Conservation (phyloP, 2,797 vertebrate genomes). For the Amazonetta brasiliensis region DNA sequence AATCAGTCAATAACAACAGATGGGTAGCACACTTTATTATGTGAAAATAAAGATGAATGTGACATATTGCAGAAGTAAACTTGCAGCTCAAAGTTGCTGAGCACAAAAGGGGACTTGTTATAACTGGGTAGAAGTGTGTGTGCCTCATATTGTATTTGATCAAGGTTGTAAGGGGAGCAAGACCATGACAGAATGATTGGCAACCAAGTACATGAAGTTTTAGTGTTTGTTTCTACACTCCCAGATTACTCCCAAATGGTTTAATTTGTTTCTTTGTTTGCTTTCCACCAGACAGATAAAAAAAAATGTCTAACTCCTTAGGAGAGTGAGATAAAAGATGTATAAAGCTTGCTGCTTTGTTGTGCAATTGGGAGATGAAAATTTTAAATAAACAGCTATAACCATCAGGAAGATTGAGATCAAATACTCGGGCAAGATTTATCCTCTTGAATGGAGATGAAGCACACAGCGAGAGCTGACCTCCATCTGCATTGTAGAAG, state of each 20-base stretch:
- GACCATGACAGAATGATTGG: background rate
- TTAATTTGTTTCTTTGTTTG: slow-evolving; percentile 18
- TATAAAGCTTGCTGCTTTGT: background rate
- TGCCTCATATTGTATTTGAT: slow-evolving; percentile 24
- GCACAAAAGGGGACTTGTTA: slow-evolving; percentile 33
- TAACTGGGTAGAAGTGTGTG: background rate
- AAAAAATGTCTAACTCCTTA: background rate
- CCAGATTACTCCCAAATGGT: slow-evolving; percentile 17
- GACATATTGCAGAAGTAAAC: slow-evolving; percentile 39
- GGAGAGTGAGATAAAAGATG: background rate
- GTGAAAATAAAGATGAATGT: slow-evolving; percentile 67
- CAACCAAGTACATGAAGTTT: background rate
- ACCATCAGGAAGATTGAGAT: background rate
- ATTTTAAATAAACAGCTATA: background rate
- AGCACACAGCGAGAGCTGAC: fast-evolving
- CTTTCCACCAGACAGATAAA: background rate
- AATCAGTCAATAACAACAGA: slow-evolving; percentile 47
- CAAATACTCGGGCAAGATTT: background rate
- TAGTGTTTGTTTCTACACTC: background rate
- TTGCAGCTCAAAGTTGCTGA: slow-evolving; percentile 45
- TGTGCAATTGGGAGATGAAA: background rate
- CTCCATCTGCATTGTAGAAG: background rate
- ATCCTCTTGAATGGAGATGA: background rate
- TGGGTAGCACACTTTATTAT: slow-evolving; percentile 55
- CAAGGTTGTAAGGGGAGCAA: background rate